Conservation (phyloP, 2,888 invertebrate genomes). For the Adela reaumurella region DNA sequence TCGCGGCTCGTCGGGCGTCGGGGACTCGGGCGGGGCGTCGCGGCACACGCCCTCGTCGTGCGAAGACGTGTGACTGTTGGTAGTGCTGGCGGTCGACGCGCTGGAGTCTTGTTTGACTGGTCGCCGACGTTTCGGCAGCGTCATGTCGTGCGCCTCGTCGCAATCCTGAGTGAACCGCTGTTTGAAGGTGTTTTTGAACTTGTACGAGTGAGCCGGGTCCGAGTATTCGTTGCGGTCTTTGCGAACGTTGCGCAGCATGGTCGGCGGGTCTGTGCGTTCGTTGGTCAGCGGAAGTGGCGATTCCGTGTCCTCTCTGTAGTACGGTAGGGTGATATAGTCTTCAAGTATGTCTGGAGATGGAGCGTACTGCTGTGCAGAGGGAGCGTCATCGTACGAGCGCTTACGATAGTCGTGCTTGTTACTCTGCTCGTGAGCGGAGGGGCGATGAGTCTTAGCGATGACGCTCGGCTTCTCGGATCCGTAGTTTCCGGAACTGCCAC, state of each 20-base stretch:
- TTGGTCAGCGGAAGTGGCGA: slow-evolving; percentile 20
- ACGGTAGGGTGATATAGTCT: slow-evolving; percentile 2
- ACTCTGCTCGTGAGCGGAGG: slow-evolving; percentile 18
- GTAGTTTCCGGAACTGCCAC: slow-evolving; percentile 42
- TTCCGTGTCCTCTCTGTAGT: slow-evolving; percentile 15
- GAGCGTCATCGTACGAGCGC: slow-evolving; percentile 13
- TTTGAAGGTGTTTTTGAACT: slow-evolving; percentile 93
- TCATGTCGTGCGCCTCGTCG: slow-evolving; percentile 18
- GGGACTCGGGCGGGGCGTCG: slow-evolving; percentile 18
- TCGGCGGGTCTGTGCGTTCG: slow-evolving; percentile 23
- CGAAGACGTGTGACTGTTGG: not conserved
- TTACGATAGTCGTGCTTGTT: slow-evolving; percentile 29
- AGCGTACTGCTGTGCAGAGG: not conserved
- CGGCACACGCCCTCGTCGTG: not conserved
- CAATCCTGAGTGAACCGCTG: slow-evolving; percentile 69
- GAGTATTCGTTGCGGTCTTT: slow-evolving; percentile 46
- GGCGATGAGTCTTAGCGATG: slow-evolving; percentile 21
- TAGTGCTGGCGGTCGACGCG: not conserved
- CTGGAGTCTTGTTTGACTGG: not conserved
- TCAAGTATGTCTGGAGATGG: not conserved
- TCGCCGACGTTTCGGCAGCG: not conserved
- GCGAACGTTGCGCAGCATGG: slow-evolving; percentile 30
- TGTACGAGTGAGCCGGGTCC: slow-evolving; percentile 64
- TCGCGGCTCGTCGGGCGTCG: not conserved
- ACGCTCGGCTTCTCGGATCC: slow-evolving; percentile 20